Percentiles rank a stretch among this genome's conserved stretches.
These are phyloP conservation scores for Coregonus sp. DNA, from an alignment of 2,797 vertebrate genomes.

Conservation along the genomic window DNA sequence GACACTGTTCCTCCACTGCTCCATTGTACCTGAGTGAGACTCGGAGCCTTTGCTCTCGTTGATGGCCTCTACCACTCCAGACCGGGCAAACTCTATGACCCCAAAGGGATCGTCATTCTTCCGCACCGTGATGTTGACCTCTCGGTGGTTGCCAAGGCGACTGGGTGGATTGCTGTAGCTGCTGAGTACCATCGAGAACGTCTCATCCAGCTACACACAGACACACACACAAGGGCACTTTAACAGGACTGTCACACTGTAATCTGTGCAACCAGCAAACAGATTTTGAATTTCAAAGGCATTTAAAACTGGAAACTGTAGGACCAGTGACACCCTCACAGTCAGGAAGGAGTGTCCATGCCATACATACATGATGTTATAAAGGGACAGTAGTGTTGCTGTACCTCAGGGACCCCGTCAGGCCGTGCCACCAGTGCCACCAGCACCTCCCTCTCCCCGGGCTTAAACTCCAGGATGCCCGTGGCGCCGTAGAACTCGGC, in stretches of 20 bases:
- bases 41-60: slow-evolving; percentile 88
- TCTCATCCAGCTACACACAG: slow-evolving; percentile 85
- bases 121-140: slow-evolving; percentile 89
- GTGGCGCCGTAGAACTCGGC: slow-evolving; percentile 91
- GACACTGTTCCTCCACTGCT: not conserved
- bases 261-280: not conserved
- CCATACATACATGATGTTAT: too few species aligned
- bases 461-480: slow-evolving; percentile 91
- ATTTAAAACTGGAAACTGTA: not conserved
- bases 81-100: slow-evolving; percentile 84
- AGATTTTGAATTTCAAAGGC: not conserved
- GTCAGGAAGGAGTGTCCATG: not conserved
- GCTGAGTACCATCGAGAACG: slow-evolving; percentile 86
- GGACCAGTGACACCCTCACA: not conserved
- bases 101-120: slow-evolving; percentile 93
- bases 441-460: slow-evolving; percentile 87
- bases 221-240: not conserved
- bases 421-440: slow-evolving; percentile 88
- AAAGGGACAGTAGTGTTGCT: not conserved
- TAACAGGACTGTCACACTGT: not conserved
- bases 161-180: slow-evolving; percentile 89
- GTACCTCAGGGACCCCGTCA: slow-evolving; percentile 93
- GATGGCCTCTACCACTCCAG: slow-evolving; percentile 76
- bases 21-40: slow-evolving; percentile 70
- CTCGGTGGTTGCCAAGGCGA: slow-evolving; percentile 83